A percentile compares a stretch with the other conserved stretches of the same genome.
Conservation (phyloP, 2,113 vertebrate genomes). For the Chloroceryle aenea region DNA sequence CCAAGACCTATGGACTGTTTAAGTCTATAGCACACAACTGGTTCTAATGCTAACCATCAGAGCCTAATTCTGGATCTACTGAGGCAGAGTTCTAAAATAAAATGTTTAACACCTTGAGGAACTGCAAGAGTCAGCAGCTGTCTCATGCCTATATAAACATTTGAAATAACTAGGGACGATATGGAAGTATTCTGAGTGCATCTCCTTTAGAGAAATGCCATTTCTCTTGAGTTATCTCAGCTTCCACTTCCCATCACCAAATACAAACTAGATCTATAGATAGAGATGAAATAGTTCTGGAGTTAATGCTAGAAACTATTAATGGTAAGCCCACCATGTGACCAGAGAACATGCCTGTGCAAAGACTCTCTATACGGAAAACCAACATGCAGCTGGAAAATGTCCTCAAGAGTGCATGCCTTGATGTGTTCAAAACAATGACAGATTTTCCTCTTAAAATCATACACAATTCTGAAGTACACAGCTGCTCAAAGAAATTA, state of each 20-base stretch:
- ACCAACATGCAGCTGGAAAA: constrained; percentile 49
- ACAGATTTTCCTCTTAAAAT: constrained; percentile 29
- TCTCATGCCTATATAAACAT: background rate
- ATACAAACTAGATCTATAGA: constrained; percentile 70
- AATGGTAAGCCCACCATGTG: constrained; percentile 70
- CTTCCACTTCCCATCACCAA: constrained; percentile 69
- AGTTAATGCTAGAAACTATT: constrained; percentile 69
- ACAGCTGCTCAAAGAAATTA: constrained; percentile 22
- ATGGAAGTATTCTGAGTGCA: constrained; percentile 54
- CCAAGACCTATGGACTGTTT: background rate
- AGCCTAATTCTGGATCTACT: constrained; percentile 4
- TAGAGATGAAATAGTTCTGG: constrained; percentile 64
- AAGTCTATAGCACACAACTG: background rate
- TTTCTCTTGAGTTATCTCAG: constrained; percentile 58
- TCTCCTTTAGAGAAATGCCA: constrained; percentile 54
- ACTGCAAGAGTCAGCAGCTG: background rate
- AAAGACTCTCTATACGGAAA: constrained; percentile 48
- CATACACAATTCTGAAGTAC: background rate
- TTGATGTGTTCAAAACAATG: constrained; percentile 53
- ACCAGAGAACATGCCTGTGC: constrained; percentile 58
- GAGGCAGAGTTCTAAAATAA: constrained; percentile 26
- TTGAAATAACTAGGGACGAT: background rate
- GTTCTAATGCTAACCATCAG: background rate
- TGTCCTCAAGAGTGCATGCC: background rate
- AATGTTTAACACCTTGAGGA: constrained; percentile 1